Evolutionary conservation across 2,797 vertebrate species (phyloP), one percentile per base, ranked within the genome.

Genomic region (Thunnus albacares): DNA sequence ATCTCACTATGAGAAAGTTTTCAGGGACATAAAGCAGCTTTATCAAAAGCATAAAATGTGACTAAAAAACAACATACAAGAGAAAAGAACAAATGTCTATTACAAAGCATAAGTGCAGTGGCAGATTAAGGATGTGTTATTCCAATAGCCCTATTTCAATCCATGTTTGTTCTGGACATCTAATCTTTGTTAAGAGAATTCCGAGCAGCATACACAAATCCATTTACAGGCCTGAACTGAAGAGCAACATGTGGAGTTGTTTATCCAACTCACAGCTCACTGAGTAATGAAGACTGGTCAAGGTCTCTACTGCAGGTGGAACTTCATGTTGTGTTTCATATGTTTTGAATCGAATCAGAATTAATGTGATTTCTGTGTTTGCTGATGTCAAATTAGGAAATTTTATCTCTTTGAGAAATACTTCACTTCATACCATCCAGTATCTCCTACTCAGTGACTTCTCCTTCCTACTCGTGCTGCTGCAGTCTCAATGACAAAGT

Each of bases 191-290:
- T 51, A 79, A 72, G 1, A 68, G 45, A 71, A n/a, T 71, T 49
- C 72, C 20, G 0, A 85, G 49, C 43, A 49, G 71, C 62, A 69
- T 73, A 49, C 45, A 69, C 28, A 71, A 73, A 74, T 81, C 83
- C 69, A 59, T 70, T 73, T 71, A 57, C 63, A 47, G 58, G 18
- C 18, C 57, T 63, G 52, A 56, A 30, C 14, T 35, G 2, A 47
- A 68, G 52, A 58, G 45, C 15, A 45, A 30, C 51, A 49, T 71
- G 74, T 26, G 56, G 55, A 79, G 76, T 2, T 47, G 55, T 72
- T 79, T 38, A 69, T 53, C 41, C 30, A 56, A 3, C 26, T 58
- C 51, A 18, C 10, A 41, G 47, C 47, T 28, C 51, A 33, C 35
- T 30, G 28, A 60, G 24, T 78, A 52, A 76, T 12, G n/a, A 26